Conservation (phyloP, 2,888 invertebrate species). For the Xanthorhoe designata region DNA sequence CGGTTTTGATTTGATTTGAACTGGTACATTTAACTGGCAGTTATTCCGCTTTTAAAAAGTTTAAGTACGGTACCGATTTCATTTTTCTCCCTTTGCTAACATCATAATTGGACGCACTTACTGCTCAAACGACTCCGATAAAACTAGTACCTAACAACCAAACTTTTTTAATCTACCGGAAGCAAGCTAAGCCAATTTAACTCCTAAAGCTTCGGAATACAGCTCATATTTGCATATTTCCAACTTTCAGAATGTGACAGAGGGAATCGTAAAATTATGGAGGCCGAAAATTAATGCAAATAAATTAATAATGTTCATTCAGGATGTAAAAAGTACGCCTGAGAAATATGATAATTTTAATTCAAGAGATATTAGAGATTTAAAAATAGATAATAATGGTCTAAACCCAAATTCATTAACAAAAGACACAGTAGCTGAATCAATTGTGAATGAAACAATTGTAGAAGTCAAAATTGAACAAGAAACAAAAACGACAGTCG, state of each 20-base stretch:
- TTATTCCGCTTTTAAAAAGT: background rate
- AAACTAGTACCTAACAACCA: constrained; percentile 44
- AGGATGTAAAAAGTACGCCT: constrained; percentile 66
- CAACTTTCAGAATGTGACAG: constrained; percentile 69
- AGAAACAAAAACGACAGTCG: constrained; percentile 43
- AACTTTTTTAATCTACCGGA: constrained; percentile 46
- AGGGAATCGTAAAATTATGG: constrained; percentile 76
- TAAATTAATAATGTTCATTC: constrained; percentile 67
- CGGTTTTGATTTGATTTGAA: background rate
- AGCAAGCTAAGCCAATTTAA: constrained; percentile 2
- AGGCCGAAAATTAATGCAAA: constrained; percentile 69
- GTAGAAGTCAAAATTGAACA: constrained; percentile 15
- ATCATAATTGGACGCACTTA: constrained; percentile 31
- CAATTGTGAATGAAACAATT: constrained; percentile 44
- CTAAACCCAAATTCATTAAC: background rate
- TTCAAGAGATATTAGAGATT: constrained; percentile 6
- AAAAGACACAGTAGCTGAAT: constrained; percentile 10
- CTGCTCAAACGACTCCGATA: constrained; percentile 29
- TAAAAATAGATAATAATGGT: background rate
- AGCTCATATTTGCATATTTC: constrained; percentile 6
- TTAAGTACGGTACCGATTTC: background rate
- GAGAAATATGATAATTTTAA: constrained; percentile 55
- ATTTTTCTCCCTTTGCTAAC: background rate
- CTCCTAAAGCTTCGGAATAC: constrained; percentile 3
- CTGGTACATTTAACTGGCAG: background rate